Evolutionary conservation across 1,140 invertebrate genomes (phyloP), one percentile per base, ranked within the genome.

Genomic region (Trichonephila clavata): DNA sequence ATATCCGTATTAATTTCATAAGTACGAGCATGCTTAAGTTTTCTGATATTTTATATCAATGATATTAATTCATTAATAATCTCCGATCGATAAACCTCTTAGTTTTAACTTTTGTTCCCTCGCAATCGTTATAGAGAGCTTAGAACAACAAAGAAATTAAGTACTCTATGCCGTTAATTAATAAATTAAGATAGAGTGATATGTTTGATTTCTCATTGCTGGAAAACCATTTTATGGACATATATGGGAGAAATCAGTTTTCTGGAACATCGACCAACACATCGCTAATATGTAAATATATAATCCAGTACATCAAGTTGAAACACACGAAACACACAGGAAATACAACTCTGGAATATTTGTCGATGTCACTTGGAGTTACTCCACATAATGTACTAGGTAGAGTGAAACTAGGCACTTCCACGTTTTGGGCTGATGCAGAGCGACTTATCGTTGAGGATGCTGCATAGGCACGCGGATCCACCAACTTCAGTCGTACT

Each of bases 271-370:
- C 98, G 95, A 98, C 98, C 92, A 98, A 98, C 94, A 98, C 98
- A 96, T 98, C 98, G 95, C 98, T 98, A 95, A 99, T 98, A 97
- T 99, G 98, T 94, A 99, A 96, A 95, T 99, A 99, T 95, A 99
- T 99, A 95, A 99, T 98, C 98, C 98, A 99, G 96, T 99, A 99
- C 98, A 99, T 99, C 87, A 99, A 97, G 96, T 99, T 99, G 97
- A 99, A 99, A 96, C 98, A 99, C 94, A 99, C 98, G 96, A 99
- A 99, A 96, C 98, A 99, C 83, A 99, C 98, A 13, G 98, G 98
- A 96, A 99, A 99, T 95, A 99, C 98, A 96, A 99, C 98, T 95
- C 98, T 97, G 61, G 98, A 98, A 95, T 99, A 99, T 96, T 99
- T 99, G 97, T 99, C 98, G 96, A 99, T 99, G 96, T 99, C 98